Evolutionary conservation across 2,888 invertebrate genomes (phyloP), one percentile per base, ranked within the genome.

Genomic region (Lasioglossum leucozonium): DNA sequence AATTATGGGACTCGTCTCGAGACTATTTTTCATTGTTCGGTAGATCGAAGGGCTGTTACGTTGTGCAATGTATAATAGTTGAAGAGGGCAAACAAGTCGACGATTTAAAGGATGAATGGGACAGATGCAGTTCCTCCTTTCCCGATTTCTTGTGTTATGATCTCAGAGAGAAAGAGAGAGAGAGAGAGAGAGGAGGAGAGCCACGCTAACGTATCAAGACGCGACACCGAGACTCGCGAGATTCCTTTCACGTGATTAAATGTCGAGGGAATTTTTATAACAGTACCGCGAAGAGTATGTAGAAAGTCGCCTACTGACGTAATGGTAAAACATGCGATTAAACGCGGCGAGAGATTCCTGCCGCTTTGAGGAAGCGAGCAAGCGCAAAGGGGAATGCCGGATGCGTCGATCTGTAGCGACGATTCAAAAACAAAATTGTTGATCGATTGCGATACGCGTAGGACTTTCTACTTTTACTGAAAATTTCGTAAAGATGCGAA

Each of bases 251-350:
- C 84, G 82, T 87, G 88, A 90, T 90, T 84, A 81, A 89, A 86
- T 83, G 83, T 84, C 79, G 85, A 79, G 82, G 78, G 79, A 87
- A 84, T 86, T 87, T 91, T 86, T 86, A 75, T 85, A 75, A 75
- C 75, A 76, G 78, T 67, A 69, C 34, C 58, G 55, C 37, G 77
- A 85, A 78, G 79, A 91, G 84, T 81, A 85, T 86, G 85, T 91
- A 90, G 87, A 90, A 91, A 91, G 90, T 90, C 85, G 47, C 47
- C 26, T 71, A 65, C 76, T 88, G 86, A 91, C 79, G 87, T 86
- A 91, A 91, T 71, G 51, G 72, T 77, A 84, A 91, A 85, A 83
- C 82, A 73, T 87, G 81, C 37, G 34, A 84, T 82, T 86, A 81
- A 81, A 79, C 71, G 67, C 37, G 55, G 18, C 58, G 51, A 69